Conservation (phyloP, 2,888 invertebrate species). For the Fragum fragum region DNA sequence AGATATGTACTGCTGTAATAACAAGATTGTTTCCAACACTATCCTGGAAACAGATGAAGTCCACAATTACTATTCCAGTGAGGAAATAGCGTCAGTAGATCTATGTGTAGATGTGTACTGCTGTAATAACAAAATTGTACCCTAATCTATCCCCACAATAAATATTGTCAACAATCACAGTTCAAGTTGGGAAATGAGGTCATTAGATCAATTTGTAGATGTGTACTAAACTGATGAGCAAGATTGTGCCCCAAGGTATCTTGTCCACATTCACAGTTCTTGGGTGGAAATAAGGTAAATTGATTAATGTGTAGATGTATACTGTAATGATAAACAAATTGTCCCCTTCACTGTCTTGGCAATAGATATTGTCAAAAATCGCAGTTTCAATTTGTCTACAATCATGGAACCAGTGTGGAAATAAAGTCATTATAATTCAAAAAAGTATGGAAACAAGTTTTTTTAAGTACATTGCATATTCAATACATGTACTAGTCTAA, state of each 20-base stretch:
- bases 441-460: too few species aligned
- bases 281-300: conserved; percentile 93
- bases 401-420: conserved; percentile 96
- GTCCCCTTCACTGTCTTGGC: neutral
- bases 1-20: conserved; percentile 49
- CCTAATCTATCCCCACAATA: conserved; percentile 94
- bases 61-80: conserved; percentile 97
- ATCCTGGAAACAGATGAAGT: conserved; percentile 95
- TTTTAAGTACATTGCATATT: too few species aligned
- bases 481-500: too few species aligned
- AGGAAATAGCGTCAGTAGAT: conserved; percentile 90
- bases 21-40: conserved; percentile 92
- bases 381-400: conserved; percentile 91
- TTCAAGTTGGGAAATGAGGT: conserved; percentile 96
- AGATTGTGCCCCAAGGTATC: conserved; percentile 93
- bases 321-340: neutral
- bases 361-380: neutral
- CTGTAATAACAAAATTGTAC: too few species aligned
- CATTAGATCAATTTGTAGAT: too few species aligned
- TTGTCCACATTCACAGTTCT: conserved; percentile 96
- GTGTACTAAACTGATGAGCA: conserved; percentile 85
- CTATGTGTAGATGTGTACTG: neutral
- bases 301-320: neutral
- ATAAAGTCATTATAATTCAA: too few species aligned
- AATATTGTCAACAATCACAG: conserved; percentile 95